Evolutionary conservation across 2,113 vertebrate genomes (phyloP), one percentile per base, ranked within the genome.

Genomic region (Caranx ignobilis): DNA sequence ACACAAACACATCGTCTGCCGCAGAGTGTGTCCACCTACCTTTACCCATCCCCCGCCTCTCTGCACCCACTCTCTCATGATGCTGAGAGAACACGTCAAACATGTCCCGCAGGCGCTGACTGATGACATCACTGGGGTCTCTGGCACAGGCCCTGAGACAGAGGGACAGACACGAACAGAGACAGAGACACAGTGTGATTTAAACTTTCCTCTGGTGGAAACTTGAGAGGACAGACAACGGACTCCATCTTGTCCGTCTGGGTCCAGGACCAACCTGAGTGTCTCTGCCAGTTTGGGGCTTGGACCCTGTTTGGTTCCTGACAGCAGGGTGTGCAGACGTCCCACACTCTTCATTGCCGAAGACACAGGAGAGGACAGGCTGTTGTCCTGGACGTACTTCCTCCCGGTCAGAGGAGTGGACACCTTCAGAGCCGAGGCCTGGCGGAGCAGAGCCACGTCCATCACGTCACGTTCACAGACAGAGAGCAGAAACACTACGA

Each of bases 21-120:
- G 1, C 4, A 12, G 34, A 7, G 55, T 41, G 26, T 56, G 16
- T 41, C 26, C 0, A 3, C 1, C 0, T 65, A 98, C 97, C 97
- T 96, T 94, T 97, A 21, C 92, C 93, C 84, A 93, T 86, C 11
- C 67, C 76, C 81, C 61, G 79, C 78, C 47, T 94, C 91, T 89
- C 95, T 0, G 86, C 93, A 6, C 88, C 93, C 11, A 91, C 77
- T 43, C 91, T 92, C 11, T 81, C 90, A 50, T 91, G 93, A 59
- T 95, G 95, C 67, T 95, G 96, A 73, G 92, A 96, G 86, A 96
- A 97, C 3, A 93, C 79, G 15, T 97, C 95, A 2, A 92, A 92
- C 97, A 99, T 99, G 73, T 97, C 96, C 89, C 94, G 97, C 64
- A 99, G 83, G 90, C 97, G 95, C 75, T 83, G 91, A 52, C 90